Conservation (phyloP, 2,888 invertebrate species). For the Andrena dorsata region DNA sequence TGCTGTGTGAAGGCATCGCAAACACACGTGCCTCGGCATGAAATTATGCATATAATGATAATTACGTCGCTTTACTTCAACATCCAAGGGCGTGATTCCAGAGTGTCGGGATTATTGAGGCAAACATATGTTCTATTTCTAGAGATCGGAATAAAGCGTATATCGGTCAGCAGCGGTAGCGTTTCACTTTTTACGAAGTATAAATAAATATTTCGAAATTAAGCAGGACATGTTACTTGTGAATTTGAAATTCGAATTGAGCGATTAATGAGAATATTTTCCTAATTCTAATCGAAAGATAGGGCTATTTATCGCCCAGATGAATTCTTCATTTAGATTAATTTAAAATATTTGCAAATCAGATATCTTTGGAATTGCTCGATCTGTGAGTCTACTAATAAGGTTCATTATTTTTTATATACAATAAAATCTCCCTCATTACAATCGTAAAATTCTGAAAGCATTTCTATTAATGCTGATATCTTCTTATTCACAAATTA, state of each 20-base stretch:
- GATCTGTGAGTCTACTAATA: not conserved
- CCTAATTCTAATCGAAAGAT: not conserved
- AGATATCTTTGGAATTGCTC: not conserved
- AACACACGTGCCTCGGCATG: slow-evolving; percentile 56
- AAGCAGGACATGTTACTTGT: not conserved
- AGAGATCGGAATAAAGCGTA: slow-evolving; percentile 8
- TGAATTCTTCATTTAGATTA: not conserved
- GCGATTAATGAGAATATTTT: not conserved
- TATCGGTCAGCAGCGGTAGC: not conserved
- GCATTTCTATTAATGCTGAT: not conserved
- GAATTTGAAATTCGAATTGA: not conserved
- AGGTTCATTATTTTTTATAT: not conserved
- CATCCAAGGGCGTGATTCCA: not conserved
- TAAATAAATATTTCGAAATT: not conserved
- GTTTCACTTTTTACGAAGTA: not conserved
- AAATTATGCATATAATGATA: slow-evolving; percentile 37
- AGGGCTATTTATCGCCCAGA: not conserved
- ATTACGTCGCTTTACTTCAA: not conserved
- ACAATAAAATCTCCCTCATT: not conserved
- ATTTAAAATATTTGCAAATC: not conserved
- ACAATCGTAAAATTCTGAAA: not conserved
- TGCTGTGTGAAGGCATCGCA: slow-evolving; percentile 37
- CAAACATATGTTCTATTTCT: slow-evolving; percentile 34
- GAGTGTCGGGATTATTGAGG: not conserved
- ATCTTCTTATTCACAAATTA: not conserved